Percentiles rank a stretch among this genome's conserved stretches.
These are phyloP conservation scores for Yponomeuta plumbellus DNA, from an alignment of 2,888 invertebrate genomes.

Conservation along the genomic window DNA sequence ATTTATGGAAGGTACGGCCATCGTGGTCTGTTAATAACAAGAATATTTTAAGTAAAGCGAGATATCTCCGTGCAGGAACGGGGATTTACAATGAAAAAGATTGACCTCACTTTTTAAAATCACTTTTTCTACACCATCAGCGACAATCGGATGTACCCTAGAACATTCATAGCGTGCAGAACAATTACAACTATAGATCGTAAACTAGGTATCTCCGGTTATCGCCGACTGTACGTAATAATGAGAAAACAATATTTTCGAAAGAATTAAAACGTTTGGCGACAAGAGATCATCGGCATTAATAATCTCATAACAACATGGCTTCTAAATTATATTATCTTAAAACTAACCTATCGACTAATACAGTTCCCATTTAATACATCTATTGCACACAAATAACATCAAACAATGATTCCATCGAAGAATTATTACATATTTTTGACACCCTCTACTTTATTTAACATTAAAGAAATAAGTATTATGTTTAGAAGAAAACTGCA, in stretches of 20 bases:
- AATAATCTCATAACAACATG: constrained; percentile 57
- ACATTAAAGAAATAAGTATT: not conserved
- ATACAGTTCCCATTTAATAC: constrained; percentile 30
- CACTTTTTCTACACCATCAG: not conserved
- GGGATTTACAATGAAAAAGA: not conserved
- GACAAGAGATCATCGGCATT: constrained; percentile 52
- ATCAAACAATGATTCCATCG: constrained; percentile 26
- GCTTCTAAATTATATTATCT: constrained; percentile 29
- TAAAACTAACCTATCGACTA: constrained; percentile 33
- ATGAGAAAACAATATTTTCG: constrained; percentile 25
- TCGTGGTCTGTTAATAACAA: not conserved
- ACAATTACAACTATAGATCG: no score
- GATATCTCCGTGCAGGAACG: not conserved
- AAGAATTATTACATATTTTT: not conserved
- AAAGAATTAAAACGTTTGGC: constrained; percentile 50
- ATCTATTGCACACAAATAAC: constrained; percentile 40
- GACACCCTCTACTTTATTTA: not conserved
- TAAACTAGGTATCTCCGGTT: no score
- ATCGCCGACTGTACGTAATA: not conserved
- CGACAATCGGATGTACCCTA: no score
- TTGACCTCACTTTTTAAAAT: constrained; percentile 58
- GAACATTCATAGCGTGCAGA: no score
- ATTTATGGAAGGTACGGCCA: not conserved
- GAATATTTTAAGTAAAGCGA: not conserved
- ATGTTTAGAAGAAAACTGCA: not conserved